Percentiles rank a stretch among this genome's conserved stretches.
These are phyloP conservation scores for Brachionus rotundiformis DNA, from an alignment of 1,140 invertebrate species.

Conservation along the genomic window DNA sequence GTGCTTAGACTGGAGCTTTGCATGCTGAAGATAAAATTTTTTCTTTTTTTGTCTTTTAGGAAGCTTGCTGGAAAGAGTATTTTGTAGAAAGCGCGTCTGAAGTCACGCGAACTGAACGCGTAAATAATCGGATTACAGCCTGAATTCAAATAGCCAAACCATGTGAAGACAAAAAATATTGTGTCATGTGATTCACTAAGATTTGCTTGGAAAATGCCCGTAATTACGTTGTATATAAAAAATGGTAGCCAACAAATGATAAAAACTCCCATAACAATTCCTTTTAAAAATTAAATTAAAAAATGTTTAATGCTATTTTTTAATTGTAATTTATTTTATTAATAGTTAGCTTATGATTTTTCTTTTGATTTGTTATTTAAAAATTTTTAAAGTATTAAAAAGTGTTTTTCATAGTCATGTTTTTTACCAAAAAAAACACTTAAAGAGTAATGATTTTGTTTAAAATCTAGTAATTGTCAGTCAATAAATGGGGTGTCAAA, in stretches of 20 bases:
- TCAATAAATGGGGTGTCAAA: no score
- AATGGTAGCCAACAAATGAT: conserved; percentile 64
- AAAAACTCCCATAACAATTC: conserved; percentile 63
- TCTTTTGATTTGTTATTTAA: no score
- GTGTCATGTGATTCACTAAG: conserved; percentile 1
- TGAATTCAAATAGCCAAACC: conserved; percentile 52
- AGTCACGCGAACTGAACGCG: conserved; percentile 91
- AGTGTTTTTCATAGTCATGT: no score
- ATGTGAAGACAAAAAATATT: conserved; percentile 46
- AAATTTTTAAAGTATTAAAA: no score
- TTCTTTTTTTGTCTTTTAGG: conserved; percentile 33
- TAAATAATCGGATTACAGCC: conserved; percentile 89
- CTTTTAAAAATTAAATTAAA: background rate
- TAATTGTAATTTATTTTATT: no score
- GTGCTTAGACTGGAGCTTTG: conserved; percentile 1
- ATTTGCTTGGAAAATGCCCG: conserved; percentile 57
- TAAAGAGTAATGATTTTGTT: no score
- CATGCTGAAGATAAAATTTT: conserved; percentile 16
- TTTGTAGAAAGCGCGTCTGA: conserved; percentile 72
- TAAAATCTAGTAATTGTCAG: no score
- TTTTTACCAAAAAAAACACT: no score
- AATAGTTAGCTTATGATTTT: no score
- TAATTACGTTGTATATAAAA: conserved; percentile 61
- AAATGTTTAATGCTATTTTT: background rate
- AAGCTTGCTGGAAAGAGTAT: conserved; percentile 55